Evolutionary conservation across 2,888 invertebrate genomes (phyloP).

Genomic region (Tyria jacobaeae): DNA sequence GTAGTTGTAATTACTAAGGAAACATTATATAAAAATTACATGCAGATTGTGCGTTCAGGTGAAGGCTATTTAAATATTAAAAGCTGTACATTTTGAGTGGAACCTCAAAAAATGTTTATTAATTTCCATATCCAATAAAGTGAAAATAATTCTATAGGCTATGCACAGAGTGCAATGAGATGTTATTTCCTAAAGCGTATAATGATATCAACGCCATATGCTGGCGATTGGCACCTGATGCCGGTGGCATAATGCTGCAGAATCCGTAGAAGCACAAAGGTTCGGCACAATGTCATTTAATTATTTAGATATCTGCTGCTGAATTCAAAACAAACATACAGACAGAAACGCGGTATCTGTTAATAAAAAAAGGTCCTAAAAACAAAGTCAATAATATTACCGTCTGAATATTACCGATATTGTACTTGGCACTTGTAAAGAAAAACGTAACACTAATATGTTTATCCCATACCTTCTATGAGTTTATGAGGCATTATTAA

Average conservation of each 20-base stretch:
- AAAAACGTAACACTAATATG: not conserved
- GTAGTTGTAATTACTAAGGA: too few species aligned
- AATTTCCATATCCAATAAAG: not conserved
- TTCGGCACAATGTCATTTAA: constrained; percentile 46
- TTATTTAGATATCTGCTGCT: constrained; percentile 19
- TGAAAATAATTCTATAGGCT: not conserved
- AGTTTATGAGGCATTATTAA: not conserved
- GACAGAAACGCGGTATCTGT: not conserved
- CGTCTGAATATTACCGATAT: too few species aligned
- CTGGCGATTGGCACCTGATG: constrained; percentile 1
- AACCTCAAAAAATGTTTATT: too few species aligned
- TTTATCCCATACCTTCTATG: not conserved
- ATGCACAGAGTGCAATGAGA: not conserved
- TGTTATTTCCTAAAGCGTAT: not conserved
- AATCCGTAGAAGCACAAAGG: constrained; percentile 1
- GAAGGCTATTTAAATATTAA: too few species aligned
- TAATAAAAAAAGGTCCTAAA: not conserved
- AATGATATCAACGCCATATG: constrained; percentile 2
- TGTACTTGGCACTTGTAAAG: too few species aligned
- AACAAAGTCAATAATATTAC: not conserved
- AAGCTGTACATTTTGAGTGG: too few species aligned
- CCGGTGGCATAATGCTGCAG: constrained; percentile 3
- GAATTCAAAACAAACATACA: not conserved
- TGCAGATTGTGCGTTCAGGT: too few species aligned
- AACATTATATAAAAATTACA: too few species aligned